These are phyloP conservation scores for Eulemur coronatus DNA, from an alignment of 2,797 vertebrate species.

Conservation along the genomic window DNA sequence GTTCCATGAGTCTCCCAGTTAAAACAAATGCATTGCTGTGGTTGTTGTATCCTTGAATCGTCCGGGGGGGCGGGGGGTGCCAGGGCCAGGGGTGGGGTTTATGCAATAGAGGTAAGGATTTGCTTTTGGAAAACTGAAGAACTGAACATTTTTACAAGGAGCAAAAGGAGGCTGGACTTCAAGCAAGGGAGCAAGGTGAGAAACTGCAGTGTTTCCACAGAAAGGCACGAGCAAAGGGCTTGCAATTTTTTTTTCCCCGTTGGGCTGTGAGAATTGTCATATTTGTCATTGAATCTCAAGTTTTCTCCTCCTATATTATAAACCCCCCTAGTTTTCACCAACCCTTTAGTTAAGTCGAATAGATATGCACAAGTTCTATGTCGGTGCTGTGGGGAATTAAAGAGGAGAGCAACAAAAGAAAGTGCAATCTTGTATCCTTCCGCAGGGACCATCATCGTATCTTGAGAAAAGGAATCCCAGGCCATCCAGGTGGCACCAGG, in stretches of 20 bases:
- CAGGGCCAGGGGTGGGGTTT: neutral
- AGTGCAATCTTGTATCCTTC: neutral
- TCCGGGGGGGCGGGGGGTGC: neutral
- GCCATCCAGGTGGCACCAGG: neutral
- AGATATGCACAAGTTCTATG: neutral
- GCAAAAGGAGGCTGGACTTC: neutral
- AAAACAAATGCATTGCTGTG: neutral
- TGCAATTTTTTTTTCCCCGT: neutral
- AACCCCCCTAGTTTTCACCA: neutral
- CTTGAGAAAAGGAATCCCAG: neutral
- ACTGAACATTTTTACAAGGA: neutral
- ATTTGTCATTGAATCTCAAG: neutral
- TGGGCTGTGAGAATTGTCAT: neutral
- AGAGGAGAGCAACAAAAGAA: neutral
- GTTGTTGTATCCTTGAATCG: neutral
- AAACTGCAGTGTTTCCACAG: neutral
- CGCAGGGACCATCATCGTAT: neutral
- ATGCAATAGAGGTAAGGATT: neutral
- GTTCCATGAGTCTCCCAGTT: neutral
- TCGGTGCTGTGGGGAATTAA: neutral
- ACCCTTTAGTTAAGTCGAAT: neutral
- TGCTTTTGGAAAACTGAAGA: neutral
- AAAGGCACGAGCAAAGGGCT: neutral
- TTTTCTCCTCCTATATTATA: neutral
- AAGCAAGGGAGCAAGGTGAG: neutral